A percentile compares a stretch with the other conserved stretches of the same genome.
These are phyloP conservation scores for Catharus bicknelli DNA, from an alignment of 2,113 vertebrate genomes.

Conservation along the genomic window DNA sequence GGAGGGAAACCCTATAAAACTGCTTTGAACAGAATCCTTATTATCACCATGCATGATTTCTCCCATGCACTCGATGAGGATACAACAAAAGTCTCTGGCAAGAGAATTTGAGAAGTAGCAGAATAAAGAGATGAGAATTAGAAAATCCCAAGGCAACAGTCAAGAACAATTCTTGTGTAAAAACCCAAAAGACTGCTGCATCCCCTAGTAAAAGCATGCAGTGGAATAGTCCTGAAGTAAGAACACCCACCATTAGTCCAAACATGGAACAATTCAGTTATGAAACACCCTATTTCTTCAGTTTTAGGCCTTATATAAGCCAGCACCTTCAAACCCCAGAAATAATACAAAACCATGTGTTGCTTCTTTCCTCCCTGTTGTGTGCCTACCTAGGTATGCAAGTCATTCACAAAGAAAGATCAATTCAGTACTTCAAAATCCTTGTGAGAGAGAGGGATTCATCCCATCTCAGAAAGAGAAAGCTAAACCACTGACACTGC, in stretches of 20 bases:
- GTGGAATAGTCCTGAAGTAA: not conserved
- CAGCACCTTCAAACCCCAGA: not conserved
- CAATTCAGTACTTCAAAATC: not conserved
- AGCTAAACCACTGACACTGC: not conserved
- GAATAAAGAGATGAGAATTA: not conserved
- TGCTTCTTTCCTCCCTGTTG: rapidly evolving
- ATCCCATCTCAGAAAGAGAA: not conserved
- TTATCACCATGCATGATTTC: not conserved
- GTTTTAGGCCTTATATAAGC: not conserved
- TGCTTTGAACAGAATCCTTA: not conserved
- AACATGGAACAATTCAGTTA: not conserved
- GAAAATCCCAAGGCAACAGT: not conserved
- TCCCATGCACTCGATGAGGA: not conserved
- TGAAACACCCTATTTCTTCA: not conserved
- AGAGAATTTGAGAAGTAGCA: not conserved
- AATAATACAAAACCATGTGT: not conserved
- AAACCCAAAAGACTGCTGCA: not conserved
- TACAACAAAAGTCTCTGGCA: not conserved
- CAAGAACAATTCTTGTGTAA: not conserved
- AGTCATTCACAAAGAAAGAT: not conserved
- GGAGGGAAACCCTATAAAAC: not conserved
- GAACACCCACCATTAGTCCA: rapidly evolving
- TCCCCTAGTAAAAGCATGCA: not conserved
- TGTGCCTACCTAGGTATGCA: not conserved
- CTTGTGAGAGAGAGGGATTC: not conserved